Percentiles rank a stretch among this genome's conserved stretches.
Conservation (phyloP, 2,113 vertebrate genomes). For the Aspiorhynchus laticeps region DNA sequence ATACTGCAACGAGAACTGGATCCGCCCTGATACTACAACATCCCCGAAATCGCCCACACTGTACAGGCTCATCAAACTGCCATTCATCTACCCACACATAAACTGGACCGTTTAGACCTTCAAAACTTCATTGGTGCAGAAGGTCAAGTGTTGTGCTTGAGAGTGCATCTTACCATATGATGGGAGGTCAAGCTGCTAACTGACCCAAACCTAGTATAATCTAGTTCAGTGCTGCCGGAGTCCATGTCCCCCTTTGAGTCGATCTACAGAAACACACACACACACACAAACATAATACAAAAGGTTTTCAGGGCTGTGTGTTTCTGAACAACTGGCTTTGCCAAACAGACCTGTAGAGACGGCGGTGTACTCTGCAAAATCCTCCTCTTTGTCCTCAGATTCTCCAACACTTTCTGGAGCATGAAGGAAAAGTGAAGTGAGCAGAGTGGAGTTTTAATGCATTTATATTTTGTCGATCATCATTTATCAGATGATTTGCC, state of each 20-base stretch:
- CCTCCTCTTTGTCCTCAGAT: not conserved
- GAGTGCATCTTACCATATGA: constrained; percentile 64
- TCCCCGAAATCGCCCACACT: constrained; percentile 83
- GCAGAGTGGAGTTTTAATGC: not conserved
- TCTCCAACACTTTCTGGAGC: constrained; percentile 42
- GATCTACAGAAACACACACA: constrained; percentile 23
- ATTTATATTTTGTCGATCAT: not conserved
- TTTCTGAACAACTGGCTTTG: not conserved
- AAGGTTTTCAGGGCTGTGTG: not conserved
- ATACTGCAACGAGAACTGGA: constrained; percentile 87
- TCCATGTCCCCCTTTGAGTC: constrained; percentile 67
- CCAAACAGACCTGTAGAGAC: constrained; percentile 37
- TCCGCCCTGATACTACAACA: constrained; percentile 83
- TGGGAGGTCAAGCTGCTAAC: constrained; percentile 82
- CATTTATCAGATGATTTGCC: not conserved
- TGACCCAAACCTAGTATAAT: constrained; percentile 67
- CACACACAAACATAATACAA: not conserved
- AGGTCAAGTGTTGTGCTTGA: not conserved
- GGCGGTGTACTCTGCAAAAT: constrained; percentile 8
- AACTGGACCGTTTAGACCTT: constrained; percentile 1
- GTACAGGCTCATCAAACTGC: constrained; percentile 92
- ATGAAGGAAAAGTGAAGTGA: not conserved
- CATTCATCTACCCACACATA: constrained; percentile 77
- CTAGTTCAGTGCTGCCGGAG: constrained; percentile 70
- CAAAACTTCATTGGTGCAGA: not conserved